These are phyloP conservation scores for Paedocypris micromegethes DNA, from an alignment of 2,797 vertebrate species.

Conservation along the genomic window DNA sequence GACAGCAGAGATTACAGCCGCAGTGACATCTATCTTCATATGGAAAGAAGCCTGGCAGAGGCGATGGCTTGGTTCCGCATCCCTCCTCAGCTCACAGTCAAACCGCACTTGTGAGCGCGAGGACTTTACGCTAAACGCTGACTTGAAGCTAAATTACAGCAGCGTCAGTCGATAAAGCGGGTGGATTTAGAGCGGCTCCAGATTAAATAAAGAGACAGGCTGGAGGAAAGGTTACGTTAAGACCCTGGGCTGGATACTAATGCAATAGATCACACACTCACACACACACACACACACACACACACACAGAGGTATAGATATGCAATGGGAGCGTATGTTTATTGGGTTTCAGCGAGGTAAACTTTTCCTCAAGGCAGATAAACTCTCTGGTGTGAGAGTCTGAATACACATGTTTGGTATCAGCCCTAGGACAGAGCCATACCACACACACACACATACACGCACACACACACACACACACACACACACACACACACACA, in stretches of 20 bases:
- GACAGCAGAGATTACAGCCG: slow-evolving; percentile 33
- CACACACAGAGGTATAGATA: slow-evolving; percentile 32
- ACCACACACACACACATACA: slow-evolving; percentile 33
- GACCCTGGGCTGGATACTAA: slow-evolving; percentile 28
- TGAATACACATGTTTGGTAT: slow-evolving; percentile 70
- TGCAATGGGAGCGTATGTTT: slow-evolving; percentile 41
- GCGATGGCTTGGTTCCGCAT: slow-evolving; percentile 14
- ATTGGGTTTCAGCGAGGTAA: slow-evolving; percentile 49
- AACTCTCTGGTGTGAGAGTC: slow-evolving; percentile 63
- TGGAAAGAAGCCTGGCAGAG: slow-evolving; percentile 22
- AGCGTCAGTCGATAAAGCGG: slow-evolving; percentile 38
- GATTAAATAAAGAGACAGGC: slow-evolving; percentile 41
- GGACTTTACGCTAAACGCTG: slow-evolving; percentile 19
- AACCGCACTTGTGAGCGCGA: slow-evolving; percentile 1
- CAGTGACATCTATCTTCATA: slow-evolving; percentile 49
- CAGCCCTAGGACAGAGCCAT: slow-evolving; percentile 63
- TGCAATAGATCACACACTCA: slow-evolving; percentile 48
- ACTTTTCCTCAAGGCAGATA: slow-evolving; percentile 71
- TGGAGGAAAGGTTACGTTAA: slow-evolving; percentile 29
- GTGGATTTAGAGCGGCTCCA: slow-evolving; percentile 31
- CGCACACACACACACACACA: slow-evolving; percentile 16
- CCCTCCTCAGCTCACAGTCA: background rate
- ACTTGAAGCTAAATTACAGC: slow-evolving; percentile 18
- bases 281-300: slow-evolving; percentile 43
- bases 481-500: slow-evolving; percentile 36